phyloP scores from a whole-genome alignment of 2,797 vertebrate genomes.

The Cirrhinus molitorella region DNA sequence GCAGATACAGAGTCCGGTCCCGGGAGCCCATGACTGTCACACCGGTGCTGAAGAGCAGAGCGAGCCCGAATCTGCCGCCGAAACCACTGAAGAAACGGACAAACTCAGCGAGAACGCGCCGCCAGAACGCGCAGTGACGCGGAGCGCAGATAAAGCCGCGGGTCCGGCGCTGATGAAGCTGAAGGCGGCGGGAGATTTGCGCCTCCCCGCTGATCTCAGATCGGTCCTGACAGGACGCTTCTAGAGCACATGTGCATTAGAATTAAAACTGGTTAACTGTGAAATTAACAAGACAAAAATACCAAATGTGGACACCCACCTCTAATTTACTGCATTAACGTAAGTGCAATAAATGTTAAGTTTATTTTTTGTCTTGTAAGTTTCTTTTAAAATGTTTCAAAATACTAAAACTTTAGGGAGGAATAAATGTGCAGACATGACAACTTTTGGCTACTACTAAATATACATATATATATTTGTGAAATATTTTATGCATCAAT shows the following conservation, averaged over 20 bases:
- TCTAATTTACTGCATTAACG: not conserved
- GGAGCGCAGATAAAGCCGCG: not conserved
- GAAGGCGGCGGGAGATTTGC: not conserved
- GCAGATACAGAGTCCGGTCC: conserved; percentile 37
- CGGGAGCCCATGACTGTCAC: conserved; percentile 43
- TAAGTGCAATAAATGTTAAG: not conserved
- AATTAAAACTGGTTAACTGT: not conserved
- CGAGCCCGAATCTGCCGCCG: not conserved
- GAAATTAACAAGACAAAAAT: not conserved
- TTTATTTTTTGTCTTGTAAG: not conserved
- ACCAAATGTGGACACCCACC: no score
- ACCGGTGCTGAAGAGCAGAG: not conserved
- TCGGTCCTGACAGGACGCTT: conserved; percentile 8
- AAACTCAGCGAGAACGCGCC: not conserved
- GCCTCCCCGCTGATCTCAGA: not conserved
- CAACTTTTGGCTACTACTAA: no score
- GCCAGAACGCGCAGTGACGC: not conserved
- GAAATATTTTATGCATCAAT: no score
- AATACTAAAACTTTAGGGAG: no score
- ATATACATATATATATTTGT: no score
- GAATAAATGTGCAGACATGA: no score
- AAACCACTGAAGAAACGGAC: not conserved
- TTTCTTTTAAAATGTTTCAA: not conserved
- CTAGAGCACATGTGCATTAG: not conserved
- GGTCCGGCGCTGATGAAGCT: not conserved